phyloP scores from a whole-genome alignment of 30 jellyfish, hydroid and myxozoan species.

The Pseudorhiza aurosa region DNA sequence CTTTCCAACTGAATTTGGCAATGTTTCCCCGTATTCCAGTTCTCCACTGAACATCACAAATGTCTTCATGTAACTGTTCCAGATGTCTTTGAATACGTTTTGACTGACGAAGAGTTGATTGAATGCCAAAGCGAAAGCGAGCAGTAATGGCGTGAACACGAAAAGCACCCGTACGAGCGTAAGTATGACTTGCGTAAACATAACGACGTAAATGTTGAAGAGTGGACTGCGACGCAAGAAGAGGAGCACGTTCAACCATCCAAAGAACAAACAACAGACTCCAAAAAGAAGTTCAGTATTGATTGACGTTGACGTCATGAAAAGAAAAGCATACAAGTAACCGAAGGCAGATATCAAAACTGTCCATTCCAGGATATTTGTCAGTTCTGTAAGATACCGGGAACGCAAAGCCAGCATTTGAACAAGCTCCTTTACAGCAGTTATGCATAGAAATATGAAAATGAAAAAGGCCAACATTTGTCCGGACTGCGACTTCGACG shows the following conservation, averaged over 20 bases:
- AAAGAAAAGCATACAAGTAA: conserved; percentile 47
- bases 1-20: conserved; percentile 34
- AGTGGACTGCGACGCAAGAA: conserved; percentile 77
- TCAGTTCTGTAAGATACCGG: conserved; percentile 53
- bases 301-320: neutral
- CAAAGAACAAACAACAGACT: conserved; percentile 52
- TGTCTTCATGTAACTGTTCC: conserved; percentile 51
- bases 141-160: conserved; percentile 69
- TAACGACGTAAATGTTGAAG: conserved; percentile 76
- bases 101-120: conserved; percentile 46
- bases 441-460: conserved; percentile 6
- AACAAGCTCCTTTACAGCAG: conserved; percentile 40
- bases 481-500: conserved; percentile 7
- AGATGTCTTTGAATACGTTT: conserved; percentile 35
- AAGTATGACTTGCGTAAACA: conserved; percentile 70
- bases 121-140: conserved; percentile 78
- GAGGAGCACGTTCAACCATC: conserved; percentile 66
- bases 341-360: conserved; percentile 42
- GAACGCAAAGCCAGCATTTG: conserved; percentile 22
- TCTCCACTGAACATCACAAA: conserved; percentile 83
- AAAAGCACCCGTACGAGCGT: conserved; percentile 61
- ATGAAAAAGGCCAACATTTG: conserved; percentile 1
- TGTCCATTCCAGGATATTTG: conserved; percentile 58
- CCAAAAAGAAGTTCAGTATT: conserved; percentile 47
- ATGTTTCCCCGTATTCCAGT: conserved; percentile 50